Base-by-base conservation (phyloP, 2,797 vertebrate genomes). In the Xiphorhynchus erythropygius region DNA sequence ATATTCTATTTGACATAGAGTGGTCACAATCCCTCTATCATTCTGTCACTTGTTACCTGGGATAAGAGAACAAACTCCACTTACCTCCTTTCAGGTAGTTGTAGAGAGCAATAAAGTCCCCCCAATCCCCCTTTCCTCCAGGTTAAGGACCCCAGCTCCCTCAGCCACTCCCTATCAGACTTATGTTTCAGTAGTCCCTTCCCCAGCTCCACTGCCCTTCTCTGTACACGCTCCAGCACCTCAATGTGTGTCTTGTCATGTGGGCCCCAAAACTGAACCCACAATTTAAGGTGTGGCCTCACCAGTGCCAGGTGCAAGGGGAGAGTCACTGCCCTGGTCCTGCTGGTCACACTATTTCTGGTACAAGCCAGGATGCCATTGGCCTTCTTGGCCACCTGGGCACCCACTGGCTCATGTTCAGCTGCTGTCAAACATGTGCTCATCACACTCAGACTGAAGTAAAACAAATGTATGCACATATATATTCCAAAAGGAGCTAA, bases 21-120 rank as follows among this genome's bases (percentile, higher is more conserved):
- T 87, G 41, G 42, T 87, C 50, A 33, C 12, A 57, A 27, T 19
- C 52, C 46, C 8, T 25, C 23, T 12, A 9, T 44, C 16, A 6
- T 44, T 28, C 21, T 52, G 18, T 71, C 10, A 11, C 6, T 64
- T 64, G 10, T 32, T 35, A 33, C 24, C 24, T 52, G 44, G 8
- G 24, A 64, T 44, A 39, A 70, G 28, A 64, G 44, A 2, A 39
- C 0, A 0, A 27, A 5, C 8, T 16, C 8, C 17, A 25, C 5
- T 14, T 33, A 50, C 18, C n/a, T 70, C 44, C 42, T 70, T 30
- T 64, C 21, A 70, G 57, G 17, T 22, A 18, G 22, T 3, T 89
- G 16, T 30, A 49, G 32, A 47, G 24, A 63, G 17, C 2, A 2
- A 9, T 30, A 16, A 57, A 24, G 5, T 30, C 2, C 21, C 44